phyloP scores from a whole-genome alignment of 2,113 vertebrate species.

The Rana temporaria region DNA sequence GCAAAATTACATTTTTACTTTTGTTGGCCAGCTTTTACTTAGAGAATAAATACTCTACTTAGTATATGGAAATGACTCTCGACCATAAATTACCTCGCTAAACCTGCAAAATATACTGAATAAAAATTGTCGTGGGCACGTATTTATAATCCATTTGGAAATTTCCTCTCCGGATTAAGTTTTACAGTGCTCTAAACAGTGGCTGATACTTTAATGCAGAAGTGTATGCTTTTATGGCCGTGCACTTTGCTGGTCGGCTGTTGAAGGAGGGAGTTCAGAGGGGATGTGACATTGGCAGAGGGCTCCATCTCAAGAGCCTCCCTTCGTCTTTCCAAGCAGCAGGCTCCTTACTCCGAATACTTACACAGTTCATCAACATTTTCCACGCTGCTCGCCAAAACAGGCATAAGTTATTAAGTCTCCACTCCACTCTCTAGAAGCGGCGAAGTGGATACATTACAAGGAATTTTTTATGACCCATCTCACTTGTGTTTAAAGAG shows the following conservation, averaged over 20 bases:
- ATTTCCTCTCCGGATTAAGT: conserved; percentile 43
- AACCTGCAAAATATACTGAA: not conserved
- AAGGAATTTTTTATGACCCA: conserved; percentile 45
- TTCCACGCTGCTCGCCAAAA: conserved; percentile 47
- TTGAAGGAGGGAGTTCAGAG: conserved; percentile 29
- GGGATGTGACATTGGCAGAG: not conserved
- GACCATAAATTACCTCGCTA: not conserved
- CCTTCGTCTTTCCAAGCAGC: conserved; percentile 31
- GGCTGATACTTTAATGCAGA: conserved; percentile 43
- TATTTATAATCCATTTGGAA: conserved; percentile 16
- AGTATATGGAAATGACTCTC: not conserved
- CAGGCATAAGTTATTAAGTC: conserved; percentile 48
- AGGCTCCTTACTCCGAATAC: conserved; percentile 43
- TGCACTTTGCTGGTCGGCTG: not conserved
- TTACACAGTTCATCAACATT: conserved; percentile 52
- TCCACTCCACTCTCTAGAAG: conserved; percentile 48
- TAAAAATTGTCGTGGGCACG: not conserved
- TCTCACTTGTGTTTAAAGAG: conserved; percentile 41
- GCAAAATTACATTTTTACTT: too few relatives aligned
- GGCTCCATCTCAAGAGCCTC: conserved; percentile 7
- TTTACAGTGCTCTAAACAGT: conserved; percentile 2
- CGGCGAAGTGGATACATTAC: conserved; percentile 52
- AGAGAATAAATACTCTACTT: too few relatives aligned
- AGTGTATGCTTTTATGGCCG: conserved; percentile 5
- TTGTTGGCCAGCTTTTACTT: too few relatives aligned